Percentiles rank a stretch among this genome's conserved stretches.
Conservation (phyloP, 2,797 vertebrate genomes). For the Psittacula echo region DNA sequence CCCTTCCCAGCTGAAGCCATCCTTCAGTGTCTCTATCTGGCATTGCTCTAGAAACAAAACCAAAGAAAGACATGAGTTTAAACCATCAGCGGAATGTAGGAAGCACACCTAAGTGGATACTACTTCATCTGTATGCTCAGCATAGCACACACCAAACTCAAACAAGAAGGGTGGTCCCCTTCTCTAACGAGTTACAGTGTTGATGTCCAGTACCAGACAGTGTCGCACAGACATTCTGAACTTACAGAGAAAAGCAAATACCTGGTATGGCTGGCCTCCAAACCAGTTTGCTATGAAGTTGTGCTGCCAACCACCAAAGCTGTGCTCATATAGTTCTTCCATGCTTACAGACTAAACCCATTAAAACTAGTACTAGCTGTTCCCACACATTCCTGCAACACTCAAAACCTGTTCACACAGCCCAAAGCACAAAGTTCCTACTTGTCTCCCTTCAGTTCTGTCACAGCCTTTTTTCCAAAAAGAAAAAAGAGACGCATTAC, state of each 20-base stretch:
- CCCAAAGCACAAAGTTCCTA: not conserved
- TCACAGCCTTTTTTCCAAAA: not conserved
- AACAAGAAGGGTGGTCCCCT: not conserved
- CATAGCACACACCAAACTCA: not conserved
- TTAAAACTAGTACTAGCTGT: not conserved
- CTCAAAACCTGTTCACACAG: not conserved
- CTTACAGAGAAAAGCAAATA: not conserved
- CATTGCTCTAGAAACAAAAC: not conserved
- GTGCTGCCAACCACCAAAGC: not conserved
- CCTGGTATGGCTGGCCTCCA: not conserved
- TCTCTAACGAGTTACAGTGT: not conserved
- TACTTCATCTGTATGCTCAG: not conserved
- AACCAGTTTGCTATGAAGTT: not conserved
- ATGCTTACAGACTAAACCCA: not conserved
- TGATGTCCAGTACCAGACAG: fast-evolving
- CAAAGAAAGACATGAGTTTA: not conserved
- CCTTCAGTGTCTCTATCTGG: not conserved
- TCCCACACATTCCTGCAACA: not conserved
- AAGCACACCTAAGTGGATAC: not conserved
- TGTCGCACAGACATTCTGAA: not conserved
- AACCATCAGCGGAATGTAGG: not conserved
- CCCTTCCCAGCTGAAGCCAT: not conserved
- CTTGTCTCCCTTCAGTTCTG: not conserved
- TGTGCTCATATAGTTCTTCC: not conserved
- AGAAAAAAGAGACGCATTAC: not conserved